Evolutionary conservation across 2,888 invertebrate species (phyloP), one percentile per base, ranked within the genome.

Genomic region (Parascotia fuliginaria): DNA sequence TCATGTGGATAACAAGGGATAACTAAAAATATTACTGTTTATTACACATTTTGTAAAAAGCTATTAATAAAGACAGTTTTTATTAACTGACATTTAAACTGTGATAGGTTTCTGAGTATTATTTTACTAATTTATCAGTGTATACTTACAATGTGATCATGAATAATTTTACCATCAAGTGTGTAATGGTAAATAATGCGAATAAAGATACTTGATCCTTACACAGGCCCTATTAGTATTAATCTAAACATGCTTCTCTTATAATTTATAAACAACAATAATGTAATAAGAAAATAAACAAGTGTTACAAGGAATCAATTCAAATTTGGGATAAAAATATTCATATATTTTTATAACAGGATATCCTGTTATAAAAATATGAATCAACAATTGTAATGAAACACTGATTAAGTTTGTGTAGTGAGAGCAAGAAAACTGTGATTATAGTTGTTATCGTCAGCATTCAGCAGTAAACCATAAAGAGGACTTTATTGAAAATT

Each of bases 401-500:
- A 75, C 55, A 74, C 72, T 85, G 86, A 88, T 87, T 87, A 85
- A 81, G 78, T 66, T 62, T 59, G 32, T 69, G 72, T 70, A 70
- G 70, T 66, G 67, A 64, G 66, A 67, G 56, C 64, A 68, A 75
- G 67, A 70, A 78, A 64, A 67, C 55, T 71, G 60, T 66, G 60
- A 66, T 66, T 66, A 69, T 65, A 67, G 64, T 42, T 69, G 79
- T 87, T 87, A 87, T 88, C 85, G 70, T 73, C 75, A 74, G 70
- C 74, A 67, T 75, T 72, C 76, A 77, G 57, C 42, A 36, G 75
- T 78, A 83, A 83, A 78, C 84, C 84, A 83, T 85, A 88, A 82
- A 81, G 73, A 77, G 83, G 73, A 80, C 78, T 87, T 87, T 89
- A 91, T 90, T 90, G 89, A 85, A 89, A 88, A 87, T 81, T 82